Evolutionary conservation across 1,140 invertebrate genomes (phyloP).

Genomic region (Nephila pilipes): DNA sequence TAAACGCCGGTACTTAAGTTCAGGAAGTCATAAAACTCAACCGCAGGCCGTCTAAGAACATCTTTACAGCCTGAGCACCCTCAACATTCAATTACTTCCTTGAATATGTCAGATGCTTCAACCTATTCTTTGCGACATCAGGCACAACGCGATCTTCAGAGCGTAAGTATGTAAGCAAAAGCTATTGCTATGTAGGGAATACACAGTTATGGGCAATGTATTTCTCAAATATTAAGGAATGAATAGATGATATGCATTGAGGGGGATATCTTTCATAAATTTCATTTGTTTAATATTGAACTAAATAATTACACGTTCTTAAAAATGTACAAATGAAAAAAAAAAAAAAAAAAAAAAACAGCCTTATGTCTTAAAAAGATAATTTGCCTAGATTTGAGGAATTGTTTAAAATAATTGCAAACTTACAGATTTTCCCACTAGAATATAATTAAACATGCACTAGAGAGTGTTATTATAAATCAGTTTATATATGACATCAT

Average conservation of each 20-base stretch:
- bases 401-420: no score
- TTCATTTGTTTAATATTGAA: conserved; percentile 3
- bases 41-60: conserved; percentile 45
- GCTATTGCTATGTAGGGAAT: neutral
- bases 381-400: no score
- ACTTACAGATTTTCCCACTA: no score
- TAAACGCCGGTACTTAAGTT: conserved; percentile 64
- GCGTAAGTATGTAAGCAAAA: neutral
- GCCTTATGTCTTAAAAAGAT: no score
- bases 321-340: neutral
- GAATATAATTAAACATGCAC: no score
- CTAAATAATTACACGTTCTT: neutral
- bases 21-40: conserved; percentile 70
- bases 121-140: conserved; percentile 28
- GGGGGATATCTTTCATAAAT: neutral
- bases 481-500: no score
- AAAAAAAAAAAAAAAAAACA: no score
- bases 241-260: neutral
- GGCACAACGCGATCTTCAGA: neutral
- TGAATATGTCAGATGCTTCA: conserved; percentile 22
- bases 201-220: neutral
- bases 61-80: conserved; percentile 39
- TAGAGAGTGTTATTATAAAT: no score
- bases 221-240: conserved; percentile 20
- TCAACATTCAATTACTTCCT: conserved; percentile 64